phyloP scores from a whole-genome alignment of 2,113 vertebrate genomes.

The Petaurus breviceps region DNA sequence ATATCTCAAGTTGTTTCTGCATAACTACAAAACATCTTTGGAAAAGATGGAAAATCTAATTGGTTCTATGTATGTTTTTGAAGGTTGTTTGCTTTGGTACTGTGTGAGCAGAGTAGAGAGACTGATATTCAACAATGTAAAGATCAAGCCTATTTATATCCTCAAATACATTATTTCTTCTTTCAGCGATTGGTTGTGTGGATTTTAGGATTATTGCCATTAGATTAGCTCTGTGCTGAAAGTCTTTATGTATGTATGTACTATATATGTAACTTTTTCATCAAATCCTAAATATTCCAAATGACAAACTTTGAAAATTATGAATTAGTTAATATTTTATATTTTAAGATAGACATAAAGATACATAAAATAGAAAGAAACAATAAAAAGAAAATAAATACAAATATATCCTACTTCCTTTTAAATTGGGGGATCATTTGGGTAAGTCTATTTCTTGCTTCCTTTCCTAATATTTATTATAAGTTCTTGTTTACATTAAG shows the following conservation, averaged over 20 bases:
- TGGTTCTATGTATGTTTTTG: neutral
- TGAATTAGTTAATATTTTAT: neutral
- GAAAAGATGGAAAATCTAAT: neutral
- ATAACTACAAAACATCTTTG: neutral
- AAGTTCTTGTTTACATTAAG: neutral
- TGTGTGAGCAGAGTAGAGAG: neutral
- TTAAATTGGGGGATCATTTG: neutral
- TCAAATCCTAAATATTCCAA: neutral
- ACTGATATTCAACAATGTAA: constrained; percentile 29
- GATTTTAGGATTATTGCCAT: neutral
- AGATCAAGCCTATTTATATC: neutral
- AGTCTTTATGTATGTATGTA: neutral
- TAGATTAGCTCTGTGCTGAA: neutral
- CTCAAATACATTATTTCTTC: neutral
- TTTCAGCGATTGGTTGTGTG: neutral
- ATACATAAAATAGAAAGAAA: constrained; percentile 23
- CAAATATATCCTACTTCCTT: neutral
- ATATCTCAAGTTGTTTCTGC: neutral
- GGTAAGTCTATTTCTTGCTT: neutral
- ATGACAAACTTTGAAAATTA: neutral
- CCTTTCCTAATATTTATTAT: neutral
- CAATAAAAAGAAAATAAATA: neutral
- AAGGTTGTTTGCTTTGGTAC: constrained; percentile 1
- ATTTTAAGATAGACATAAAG: neutral
- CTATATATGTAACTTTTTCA: neutral